These are phyloP conservation scores for Gephyroberyx darwinii DNA, from an alignment of 2,797 vertebrate genomes.

Conservation along the genomic window DNA sequence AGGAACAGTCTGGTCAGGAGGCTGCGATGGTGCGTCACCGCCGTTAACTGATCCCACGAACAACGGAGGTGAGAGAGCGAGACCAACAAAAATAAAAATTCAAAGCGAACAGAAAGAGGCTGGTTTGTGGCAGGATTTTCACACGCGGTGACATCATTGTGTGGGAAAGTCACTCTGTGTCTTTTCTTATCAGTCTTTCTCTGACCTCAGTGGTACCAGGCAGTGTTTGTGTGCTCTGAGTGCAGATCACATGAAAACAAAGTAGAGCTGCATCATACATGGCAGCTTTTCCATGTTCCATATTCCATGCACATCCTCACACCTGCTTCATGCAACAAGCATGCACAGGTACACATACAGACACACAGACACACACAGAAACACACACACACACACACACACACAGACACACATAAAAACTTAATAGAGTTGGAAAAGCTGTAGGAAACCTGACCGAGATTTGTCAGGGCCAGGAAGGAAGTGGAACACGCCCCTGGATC, in stretches of 20 bases:
- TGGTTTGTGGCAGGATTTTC: constrained; percentile 59
- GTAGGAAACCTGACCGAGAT: constrained; percentile 74
- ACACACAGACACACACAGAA: constrained; percentile 9
- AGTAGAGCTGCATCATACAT: constrained; percentile 3
- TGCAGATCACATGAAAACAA: constrained; percentile 42
- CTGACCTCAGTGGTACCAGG: constrained; percentile 62
- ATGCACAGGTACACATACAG: constrained; percentile 5
- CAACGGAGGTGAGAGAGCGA: constrained; percentile 5
- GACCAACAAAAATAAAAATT: constrained; percentile 13
- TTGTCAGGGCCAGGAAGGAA: constrained; percentile 73
- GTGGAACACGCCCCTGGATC: constrained; percentile 75
- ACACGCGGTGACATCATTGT: constrained; percentile 66
- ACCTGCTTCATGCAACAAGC: constrained; percentile 24
- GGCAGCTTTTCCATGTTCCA: constrained; percentile 4
- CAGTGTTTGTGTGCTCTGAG: constrained; percentile 23
- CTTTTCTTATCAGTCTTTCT: constrained; percentile 58
- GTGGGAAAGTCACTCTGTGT: constrained; percentile 69
- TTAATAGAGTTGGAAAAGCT: constrained; percentile 61
- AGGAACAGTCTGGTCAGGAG: constrained; percentile 37
- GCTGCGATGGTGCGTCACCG: constrained; percentile 2
- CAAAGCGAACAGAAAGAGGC: constrained; percentile 37
- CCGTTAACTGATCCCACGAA: too few species aligned
- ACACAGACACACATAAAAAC: constrained; percentile 15
- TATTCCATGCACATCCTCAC: constrained; percentile 29
- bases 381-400: constrained; percentile 13